Percentiles rank a stretch among this genome's conserved stretches.
Evolutionary conservation across 2,797 vertebrate genomes (phyloP).

Genomic region (Oryzias sinensis): DNA sequence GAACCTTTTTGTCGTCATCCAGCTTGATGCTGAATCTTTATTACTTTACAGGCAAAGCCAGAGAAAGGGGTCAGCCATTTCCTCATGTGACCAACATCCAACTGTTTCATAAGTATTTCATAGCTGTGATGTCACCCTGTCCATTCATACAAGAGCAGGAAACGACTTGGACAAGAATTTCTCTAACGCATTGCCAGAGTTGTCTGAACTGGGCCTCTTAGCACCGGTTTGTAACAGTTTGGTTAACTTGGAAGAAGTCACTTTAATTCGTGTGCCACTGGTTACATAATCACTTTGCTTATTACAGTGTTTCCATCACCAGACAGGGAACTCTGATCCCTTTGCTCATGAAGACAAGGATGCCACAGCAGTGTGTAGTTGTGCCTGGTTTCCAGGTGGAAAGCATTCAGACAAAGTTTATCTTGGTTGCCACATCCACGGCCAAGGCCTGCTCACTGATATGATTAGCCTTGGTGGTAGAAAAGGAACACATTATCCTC

Average conservation of each 20-base stretch:
- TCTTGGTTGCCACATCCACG: conserved; percentile 65
- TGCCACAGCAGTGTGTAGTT: conserved; percentile 30
- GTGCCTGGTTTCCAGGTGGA: conserved; percentile 35
- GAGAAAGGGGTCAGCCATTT: conserved; percentile 66
- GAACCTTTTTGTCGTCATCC: conserved; percentile 43
- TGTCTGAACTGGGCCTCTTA: conserved; percentile 9
- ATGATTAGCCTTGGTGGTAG: conserved; percentile 70
- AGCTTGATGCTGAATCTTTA: conserved; percentile 48
- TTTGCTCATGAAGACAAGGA: conserved; percentile 41
- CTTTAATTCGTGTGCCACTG: conserved; percentile 7
- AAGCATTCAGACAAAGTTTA: conserved; percentile 61
- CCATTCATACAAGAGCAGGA: conserved; percentile 25
- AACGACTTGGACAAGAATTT: conserved; percentile 5
- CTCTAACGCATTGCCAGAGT: conserved; percentile 15
- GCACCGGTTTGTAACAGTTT: conserved; percentile 8
- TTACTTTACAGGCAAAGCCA: conserved; percentile 35
- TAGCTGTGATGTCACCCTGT: conserved; percentile 26
- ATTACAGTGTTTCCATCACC: conserved; percentile 23
- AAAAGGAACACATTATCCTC: conserved; percentile 71
- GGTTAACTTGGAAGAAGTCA: conserved; percentile 11
- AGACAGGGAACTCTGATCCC: conserved; percentile 60
- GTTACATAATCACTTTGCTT: conserved; percentile 36
- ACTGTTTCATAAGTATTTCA: conserved; percentile 42
- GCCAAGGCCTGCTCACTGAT: conserved; percentile 77
- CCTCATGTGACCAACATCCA: conserved; percentile 65